Base-by-base conservation (phyloP, 2,113 vertebrate species). In the Epinephelus fuscoguttatus region DNA sequence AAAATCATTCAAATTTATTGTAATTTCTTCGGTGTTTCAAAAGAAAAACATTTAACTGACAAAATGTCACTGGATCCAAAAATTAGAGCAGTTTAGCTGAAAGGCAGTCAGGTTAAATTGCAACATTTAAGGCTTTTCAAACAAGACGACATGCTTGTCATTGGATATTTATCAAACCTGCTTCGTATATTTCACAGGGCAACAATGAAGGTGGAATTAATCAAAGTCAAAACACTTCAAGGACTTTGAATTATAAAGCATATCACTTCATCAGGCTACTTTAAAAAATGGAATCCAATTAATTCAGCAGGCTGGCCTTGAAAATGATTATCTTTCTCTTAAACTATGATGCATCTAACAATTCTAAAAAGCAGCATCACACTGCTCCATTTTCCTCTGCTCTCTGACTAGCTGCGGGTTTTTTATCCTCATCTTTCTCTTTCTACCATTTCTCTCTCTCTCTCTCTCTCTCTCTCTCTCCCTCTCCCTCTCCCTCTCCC, bases 211-310 rank as follows among this genome's bases (percentile, higher is more conserved):
- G 73, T 53, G 75, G 79, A 79, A 91, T 83, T 72, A 86, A 82
- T 90, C 81, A 86, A 90, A 89, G 85, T 84, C 87, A 88, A 79
- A 87, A 88, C 79, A 87, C 68, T 86, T 84, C 57, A 84, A 87
- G 80, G 80, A 57, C 60, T 89, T 30, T 78, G 66, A 84, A 73
- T 84, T 75, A 80, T 74, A 63, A 90, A 89, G 76, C 74, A 50
- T 67, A 77, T 87, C 78, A 82, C 62, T 87, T 92, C 63, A 86
- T 89, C 82, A 30, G 61, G 30, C 49, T 70, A 75, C 75, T 85
- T 88, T 86, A 88, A 83, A 88, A 90, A 74, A 74, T 78, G 67
- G 72, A 86, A 77, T 88, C 74, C 80, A 89, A 93, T 81, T 86
- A 86, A 91, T 90, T 64, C 78, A 78, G 80, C 81, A 17, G 70